Conservation (phyloP, 1,140 invertebrate species). For the Aphelinus atriplicis region DNA sequence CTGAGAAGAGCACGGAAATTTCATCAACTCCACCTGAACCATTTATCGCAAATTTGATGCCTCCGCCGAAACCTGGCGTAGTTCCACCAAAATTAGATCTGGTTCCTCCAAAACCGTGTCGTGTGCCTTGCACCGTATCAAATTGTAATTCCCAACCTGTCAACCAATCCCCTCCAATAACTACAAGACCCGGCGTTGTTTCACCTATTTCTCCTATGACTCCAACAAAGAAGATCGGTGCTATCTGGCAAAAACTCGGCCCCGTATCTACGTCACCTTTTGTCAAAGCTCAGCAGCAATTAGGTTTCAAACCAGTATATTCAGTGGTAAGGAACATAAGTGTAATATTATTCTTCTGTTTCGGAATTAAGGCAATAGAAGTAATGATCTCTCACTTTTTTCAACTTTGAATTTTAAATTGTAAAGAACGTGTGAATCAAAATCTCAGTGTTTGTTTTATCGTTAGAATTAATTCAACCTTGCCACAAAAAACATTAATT, state of each 20-base stretch:
- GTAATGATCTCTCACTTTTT: too few relatives aligned
- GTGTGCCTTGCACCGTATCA: conserved; percentile 59
- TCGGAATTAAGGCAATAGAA: too few relatives aligned
- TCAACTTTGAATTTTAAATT: too few relatives aligned
- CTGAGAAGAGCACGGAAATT: conserved; percentile 30
- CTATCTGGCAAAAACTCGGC: conserved; percentile 62
- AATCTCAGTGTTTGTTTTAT: background rate
- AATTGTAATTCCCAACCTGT: conserved; percentile 52
- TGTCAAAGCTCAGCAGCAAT: conserved; percentile 61
- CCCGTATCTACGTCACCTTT: conserved; percentile 65
- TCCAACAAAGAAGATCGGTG: conserved; percentile 52
- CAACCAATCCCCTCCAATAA: conserved; percentile 54
- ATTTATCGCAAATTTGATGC: conserved; percentile 54
- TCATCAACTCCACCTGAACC: conserved; percentile 43
- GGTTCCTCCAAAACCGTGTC: conserved; percentile 62
- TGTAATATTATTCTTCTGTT: too few relatives aligned
- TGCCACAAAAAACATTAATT: background rate
- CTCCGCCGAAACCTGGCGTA: conserved; percentile 59
- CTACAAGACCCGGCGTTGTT: conserved; percentile 56
- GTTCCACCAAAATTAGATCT: conserved; percentile 62
- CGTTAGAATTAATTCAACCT: background rate
- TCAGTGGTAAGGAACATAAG: background rate
- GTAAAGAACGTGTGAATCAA: too few relatives aligned
- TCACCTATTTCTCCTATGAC: conserved; percentile 46
- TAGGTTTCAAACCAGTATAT: conserved; percentile 48